These are phyloP conservation scores for Tiphia femorata DNA, from an alignment of 2,888 invertebrate genomes.

Conservation along the genomic window DNA sequence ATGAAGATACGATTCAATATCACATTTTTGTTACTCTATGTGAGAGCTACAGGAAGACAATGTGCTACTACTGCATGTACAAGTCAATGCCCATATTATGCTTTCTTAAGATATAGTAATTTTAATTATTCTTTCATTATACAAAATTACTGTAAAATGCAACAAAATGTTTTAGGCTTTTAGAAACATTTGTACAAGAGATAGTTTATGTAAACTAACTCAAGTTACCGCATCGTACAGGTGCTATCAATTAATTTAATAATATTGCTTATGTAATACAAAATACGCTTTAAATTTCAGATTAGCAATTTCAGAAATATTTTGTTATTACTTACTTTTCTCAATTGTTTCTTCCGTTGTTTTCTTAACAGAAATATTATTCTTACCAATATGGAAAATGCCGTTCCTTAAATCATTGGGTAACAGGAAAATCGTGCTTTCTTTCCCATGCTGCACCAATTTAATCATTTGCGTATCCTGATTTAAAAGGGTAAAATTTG, in stretches of 20 bases:
- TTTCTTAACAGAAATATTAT: slow-evolving; percentile 37
- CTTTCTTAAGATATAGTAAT: background rate
- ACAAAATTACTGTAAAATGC: background rate
- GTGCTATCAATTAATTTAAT: too few relatives aligned
- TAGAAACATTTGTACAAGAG: too few relatives aligned
- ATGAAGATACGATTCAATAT: background rate
- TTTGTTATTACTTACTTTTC: slow-evolving; percentile 25
- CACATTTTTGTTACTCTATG: background rate
- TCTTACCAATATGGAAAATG: slow-evolving; percentile 51
- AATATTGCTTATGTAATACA: too few relatives aligned
- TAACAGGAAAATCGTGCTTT: slow-evolving; percentile 57
- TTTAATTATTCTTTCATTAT: background rate
- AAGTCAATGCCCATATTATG: background rate
- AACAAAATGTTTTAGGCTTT: background rate
- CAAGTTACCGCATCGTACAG: too few relatives aligned
- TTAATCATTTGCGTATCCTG: slow-evolving; percentile 53
- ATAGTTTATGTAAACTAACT: too few relatives aligned
- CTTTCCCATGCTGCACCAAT: slow-evolving; percentile 54
- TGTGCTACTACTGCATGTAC: background rate
- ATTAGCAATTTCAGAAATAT: too few relatives aligned
- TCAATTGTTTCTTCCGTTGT: slow-evolving; percentile 27
- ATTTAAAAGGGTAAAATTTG: slow-evolving; percentile 48
- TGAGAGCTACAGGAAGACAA: background rate
- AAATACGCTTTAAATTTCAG: slow-evolving; percentile 14
- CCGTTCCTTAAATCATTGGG: slow-evolving; percentile 48